Percentiles rank a stretch among this genome's conserved stretches.
Evolutionary conservation across 2,888 invertebrate species (phyloP).

Genomic region (Rhagophthalmus giganteus): DNA sequence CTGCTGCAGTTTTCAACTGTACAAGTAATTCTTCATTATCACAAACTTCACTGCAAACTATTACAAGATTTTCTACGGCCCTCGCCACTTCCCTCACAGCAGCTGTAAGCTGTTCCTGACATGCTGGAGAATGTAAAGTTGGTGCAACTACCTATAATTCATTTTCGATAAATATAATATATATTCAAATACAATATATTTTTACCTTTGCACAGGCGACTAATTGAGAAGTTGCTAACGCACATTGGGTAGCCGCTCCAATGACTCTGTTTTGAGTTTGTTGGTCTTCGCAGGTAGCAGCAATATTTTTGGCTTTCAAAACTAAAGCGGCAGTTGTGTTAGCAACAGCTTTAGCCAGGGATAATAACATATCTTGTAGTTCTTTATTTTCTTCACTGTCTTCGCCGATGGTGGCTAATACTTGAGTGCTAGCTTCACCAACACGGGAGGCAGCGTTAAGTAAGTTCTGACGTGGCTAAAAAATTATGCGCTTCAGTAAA

Average conservation of each 20-base stretch:
- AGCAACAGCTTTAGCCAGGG: slow-evolving; percentile 95
- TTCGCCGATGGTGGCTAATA: slow-evolving; percentile 90
- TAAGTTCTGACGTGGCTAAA: slow-evolving; percentile 82
- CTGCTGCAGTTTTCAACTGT: slow-evolving; percentile 81
- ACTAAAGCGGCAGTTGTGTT: slow-evolving; percentile 97
- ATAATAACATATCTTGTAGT: slow-evolving; percentile 85
- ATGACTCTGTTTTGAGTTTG: slow-evolving; percentile 86
- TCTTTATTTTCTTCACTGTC: slow-evolving; percentile 85
- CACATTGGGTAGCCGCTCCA: slow-evolving; percentile 94
- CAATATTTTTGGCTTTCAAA: slow-evolving; percentile 94
- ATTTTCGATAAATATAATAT: too few relatives aligned
- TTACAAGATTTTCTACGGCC: slow-evolving; percentile 87
- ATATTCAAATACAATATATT: neutral
- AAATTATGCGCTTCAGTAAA: too few relatives aligned
- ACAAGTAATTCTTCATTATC: slow-evolving; percentile 70
- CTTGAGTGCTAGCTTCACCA: slow-evolving; percentile 94
- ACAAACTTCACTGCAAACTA: slow-evolving; percentile 74
- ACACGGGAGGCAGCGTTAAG: slow-evolving; percentile 94
- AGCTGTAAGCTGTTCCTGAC: slow-evolving; percentile 87
- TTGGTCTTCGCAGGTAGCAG: slow-evolving; percentile 83
- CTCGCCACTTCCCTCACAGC: slow-evolving; percentile 92
- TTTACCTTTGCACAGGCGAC: slow-evolving; percentile 92
- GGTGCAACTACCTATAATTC: slow-evolving; percentile 76
- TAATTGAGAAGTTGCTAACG: slow-evolving; percentile 94
- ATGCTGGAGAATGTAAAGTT: slow-evolving; percentile 77